Evolutionary conservation across 2,888 invertebrate genomes (phyloP), one percentile per base, ranked within the genome.

Genomic region (Baronia brevicornis): DNA sequence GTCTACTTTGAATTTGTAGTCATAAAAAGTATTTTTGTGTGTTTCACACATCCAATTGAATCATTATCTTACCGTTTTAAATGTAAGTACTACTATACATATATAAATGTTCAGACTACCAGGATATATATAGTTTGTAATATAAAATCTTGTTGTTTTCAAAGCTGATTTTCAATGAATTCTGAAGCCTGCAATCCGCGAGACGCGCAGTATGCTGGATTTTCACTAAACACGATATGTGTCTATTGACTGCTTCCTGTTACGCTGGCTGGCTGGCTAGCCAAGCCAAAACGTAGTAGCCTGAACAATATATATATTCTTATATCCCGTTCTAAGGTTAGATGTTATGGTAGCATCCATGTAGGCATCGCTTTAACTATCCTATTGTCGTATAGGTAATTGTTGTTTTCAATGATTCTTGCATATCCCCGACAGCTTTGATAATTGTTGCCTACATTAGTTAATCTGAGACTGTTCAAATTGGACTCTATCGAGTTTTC

Each of bases 391-490:
- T 63, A 54, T 54, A 48, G 49, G 49, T 60, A 59, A 66, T 69
- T 68, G 71, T 78, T 79, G 61, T 64, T 79, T 82, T 77, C 69
- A 51, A 63, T 56, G 59, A 75, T 72, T 78, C 72, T 69, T 78
- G 82, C 82, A 82, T 82, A 82, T 82, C 82, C 74, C 74, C 68
- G 59, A 72, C 65, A 72, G 59, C 68, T 72, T 75, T 69, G 70
- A 67, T 78, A 75, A 77, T 80, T 84, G 82, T 82, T 82, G 80
- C 78, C 73, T 80, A 82, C 71, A 78, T 77, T 77, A 82, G 78
- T 79, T 82, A 80, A 72, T 79, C 79, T 69, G 82, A 84, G 84
- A 84, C 82, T 84, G 84, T 82, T 79, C 78, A 75, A 75, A 71
- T 66, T 74, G 64, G 72, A 67, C 67, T 68, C 70, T 80, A 71